A percentile compares a stretch with the other conserved stretches of the same genome.
These are phyloP conservation scores for Oscheius sp. DNA, from an alignment of 1,140 invertebrate species.

Conservation along the genomic window DNA sequence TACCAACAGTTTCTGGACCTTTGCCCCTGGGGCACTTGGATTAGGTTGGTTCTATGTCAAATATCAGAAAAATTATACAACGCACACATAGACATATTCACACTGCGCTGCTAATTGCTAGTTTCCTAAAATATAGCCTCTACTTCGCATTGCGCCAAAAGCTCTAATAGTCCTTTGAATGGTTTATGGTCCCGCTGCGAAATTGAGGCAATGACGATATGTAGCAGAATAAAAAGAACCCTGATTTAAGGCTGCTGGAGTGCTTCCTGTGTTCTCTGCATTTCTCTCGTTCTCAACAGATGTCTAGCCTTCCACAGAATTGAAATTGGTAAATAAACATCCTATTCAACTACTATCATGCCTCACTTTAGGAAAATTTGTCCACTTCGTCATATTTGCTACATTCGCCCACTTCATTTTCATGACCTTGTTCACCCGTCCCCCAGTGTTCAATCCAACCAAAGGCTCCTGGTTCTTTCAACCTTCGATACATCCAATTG, in stretches of 20 bases:
- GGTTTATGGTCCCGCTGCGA: no score
- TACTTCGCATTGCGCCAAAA: no score
- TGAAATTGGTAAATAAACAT: background rate
- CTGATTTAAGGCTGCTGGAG: conserved; percentile 3
- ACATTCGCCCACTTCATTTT: background rate
- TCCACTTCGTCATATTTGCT: background rate
- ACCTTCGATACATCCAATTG: background rate
- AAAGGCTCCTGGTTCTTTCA: background rate
- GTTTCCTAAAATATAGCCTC: no score
- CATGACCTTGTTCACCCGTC: background rate
- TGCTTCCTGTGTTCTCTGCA: background rate
- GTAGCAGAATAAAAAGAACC: no score
- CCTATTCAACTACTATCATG: background rate
- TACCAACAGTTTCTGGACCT: no score
- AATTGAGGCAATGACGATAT: no score
- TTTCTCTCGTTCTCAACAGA: background rate
- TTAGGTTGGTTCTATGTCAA: no score
- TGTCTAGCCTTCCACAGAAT: background rate
- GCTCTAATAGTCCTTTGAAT: no score
- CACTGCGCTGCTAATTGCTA: no score
- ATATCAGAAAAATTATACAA: no score
- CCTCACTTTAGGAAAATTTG: background rate
- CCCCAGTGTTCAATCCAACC: background rate
- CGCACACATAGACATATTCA: no score
- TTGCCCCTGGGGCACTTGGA: no score